Conservation (phyloP, 2,797 vertebrate genomes). For the Poeciliopsis gracilis region DNA sequence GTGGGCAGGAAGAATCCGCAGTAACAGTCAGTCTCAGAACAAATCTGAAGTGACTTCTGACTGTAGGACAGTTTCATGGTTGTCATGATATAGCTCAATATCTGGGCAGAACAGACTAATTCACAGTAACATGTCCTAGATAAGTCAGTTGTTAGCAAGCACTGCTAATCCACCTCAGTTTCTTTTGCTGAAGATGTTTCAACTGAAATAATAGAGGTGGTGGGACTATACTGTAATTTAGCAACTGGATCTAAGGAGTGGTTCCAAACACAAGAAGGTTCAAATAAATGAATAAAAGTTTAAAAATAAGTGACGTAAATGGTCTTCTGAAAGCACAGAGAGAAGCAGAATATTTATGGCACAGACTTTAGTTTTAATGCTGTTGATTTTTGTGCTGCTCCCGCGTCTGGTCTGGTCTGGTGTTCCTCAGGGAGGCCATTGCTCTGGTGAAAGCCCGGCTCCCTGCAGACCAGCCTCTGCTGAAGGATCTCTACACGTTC, state of each 20-base stretch:
- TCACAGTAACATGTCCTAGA: not conserved
- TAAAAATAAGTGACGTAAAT: not conserved
- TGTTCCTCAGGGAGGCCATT: constrained; percentile 88
- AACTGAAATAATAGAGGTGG: not conserved
- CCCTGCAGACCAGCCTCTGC: constrained; percentile 86
- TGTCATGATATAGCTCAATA: not conserved
- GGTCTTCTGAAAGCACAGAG: not conserved
- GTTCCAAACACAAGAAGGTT: not conserved
- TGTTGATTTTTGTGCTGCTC: not conserved
- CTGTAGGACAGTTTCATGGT: not conserved
- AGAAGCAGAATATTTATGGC: not conserved
- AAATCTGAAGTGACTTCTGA: not conserved
- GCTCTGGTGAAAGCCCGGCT: constrained; percentile 91
- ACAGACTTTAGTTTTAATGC: not conserved
- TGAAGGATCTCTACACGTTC: constrained; percentile 87
- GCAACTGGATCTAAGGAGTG: not conserved
- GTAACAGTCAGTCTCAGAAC: not conserved
- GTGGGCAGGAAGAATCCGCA: not conserved
- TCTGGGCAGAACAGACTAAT: not conserved
- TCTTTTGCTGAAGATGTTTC: not conserved
- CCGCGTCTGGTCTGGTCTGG: not conserved
- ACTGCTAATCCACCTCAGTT: not conserved
- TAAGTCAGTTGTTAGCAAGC: not conserved
- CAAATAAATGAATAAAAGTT: not conserved
- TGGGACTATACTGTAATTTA: not conserved